Conservation (phyloP, 2,797 vertebrate genomes). For the Arnoldichthys spilopterus region DNA sequence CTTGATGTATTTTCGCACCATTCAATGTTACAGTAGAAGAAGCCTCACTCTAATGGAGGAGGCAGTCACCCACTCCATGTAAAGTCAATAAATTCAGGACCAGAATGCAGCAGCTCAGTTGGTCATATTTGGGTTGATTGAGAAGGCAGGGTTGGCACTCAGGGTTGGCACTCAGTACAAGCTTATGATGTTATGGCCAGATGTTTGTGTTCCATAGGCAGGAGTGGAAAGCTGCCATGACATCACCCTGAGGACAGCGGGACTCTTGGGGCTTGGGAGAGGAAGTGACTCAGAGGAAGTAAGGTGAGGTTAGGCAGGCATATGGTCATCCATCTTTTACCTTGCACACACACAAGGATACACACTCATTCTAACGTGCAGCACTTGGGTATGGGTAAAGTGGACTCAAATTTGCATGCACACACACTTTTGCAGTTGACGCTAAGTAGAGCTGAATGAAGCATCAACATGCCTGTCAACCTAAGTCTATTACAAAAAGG, state of each 20-base stretch:
- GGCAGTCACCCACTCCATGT: slow-evolving; percentile 28
- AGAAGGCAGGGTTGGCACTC: slow-evolving; percentile 37
- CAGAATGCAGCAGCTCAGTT: slow-evolving; percentile 48
- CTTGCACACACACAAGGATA: slow-evolving; percentile 27
- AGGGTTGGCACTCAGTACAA: slow-evolving; percentile 65
- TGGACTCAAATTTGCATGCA: slow-evolving; percentile 34
- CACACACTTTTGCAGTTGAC: slow-evolving; percentile 15
- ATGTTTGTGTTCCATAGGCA: slow-evolving; percentile 62
- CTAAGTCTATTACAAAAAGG: too few species aligned
- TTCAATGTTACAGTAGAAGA: slow-evolving; percentile 55
- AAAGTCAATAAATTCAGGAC: slow-evolving; percentile 45
- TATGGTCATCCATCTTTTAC: slow-evolving; percentile 56
- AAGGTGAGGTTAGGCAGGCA: slow-evolving; percentile 72
- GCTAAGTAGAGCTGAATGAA: slow-evolving; percentile 22
- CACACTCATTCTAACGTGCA: slow-evolving; percentile 14
- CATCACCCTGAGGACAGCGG: slow-evolving; percentile 79
- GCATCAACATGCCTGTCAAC: too few species aligned
- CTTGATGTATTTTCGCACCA: slow-evolving; percentile 37
- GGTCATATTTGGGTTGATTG: slow-evolving; percentile 43
- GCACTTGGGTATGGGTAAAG: slow-evolving; percentile 20
- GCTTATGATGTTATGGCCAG: slow-evolving; percentile 63
- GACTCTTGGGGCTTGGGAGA: slow-evolving; percentile 78
- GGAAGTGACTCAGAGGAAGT: slow-evolving; percentile 84
- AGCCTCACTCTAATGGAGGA: slow-evolving; percentile 31
- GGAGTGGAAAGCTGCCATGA: slow-evolving; percentile 80